Evolutionary conservation across 2,888 invertebrate genomes (phyloP).

Genomic region (Corythucha ciliata): DNA sequence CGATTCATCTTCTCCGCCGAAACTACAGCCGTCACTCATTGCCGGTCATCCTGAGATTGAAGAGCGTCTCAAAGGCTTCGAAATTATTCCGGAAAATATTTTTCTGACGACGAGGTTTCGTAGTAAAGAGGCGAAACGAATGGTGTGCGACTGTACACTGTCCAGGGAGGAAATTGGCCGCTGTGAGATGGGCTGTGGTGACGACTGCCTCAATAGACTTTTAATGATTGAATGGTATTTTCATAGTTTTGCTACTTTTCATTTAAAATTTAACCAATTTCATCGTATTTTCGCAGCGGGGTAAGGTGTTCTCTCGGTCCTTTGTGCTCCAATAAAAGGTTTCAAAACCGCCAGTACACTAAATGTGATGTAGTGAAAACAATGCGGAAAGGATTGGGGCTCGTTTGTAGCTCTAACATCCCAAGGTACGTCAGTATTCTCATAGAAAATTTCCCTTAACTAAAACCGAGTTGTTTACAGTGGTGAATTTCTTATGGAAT

Average conservation of each 20-base stretch:
- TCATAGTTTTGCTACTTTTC: conserved; percentile 21
- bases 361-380: conserved; percentile 81
- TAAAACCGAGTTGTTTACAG: too few relatives aligned
- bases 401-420: conserved; percentile 66
- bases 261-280: too few relatives aligned
- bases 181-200: conserved; percentile 83
- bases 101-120: conserved; percentile 24
- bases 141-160: conserved; percentile 92
- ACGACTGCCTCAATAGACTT: conserved; percentile 91
- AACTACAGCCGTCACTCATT: conserved; percentile 14
- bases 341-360: conserved; percentile 79
- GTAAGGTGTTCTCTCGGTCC: conserved; percentile 79
- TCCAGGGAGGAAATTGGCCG: conserved; percentile 76
- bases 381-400: conserved; percentile 90
- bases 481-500: conserved; percentile 94
- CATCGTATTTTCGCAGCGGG: conserved; percentile 57
- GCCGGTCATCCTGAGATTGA: conserved; percentile 26
- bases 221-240: conserved; percentile 95
- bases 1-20: conserved; percentile 13
- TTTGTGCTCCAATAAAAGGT: conserved; percentile 87
- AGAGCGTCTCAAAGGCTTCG: conserved; percentile 27
- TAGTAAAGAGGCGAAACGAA: conserved; percentile 83
- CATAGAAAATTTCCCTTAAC: too few relatives aligned
- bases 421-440: conserved; percentile 49
- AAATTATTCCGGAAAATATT: conserved; percentile 26